These are phyloP conservation scores for Elachura formosa DNA, from an alignment of 2,113 vertebrate species.

Conservation along the genomic window DNA sequence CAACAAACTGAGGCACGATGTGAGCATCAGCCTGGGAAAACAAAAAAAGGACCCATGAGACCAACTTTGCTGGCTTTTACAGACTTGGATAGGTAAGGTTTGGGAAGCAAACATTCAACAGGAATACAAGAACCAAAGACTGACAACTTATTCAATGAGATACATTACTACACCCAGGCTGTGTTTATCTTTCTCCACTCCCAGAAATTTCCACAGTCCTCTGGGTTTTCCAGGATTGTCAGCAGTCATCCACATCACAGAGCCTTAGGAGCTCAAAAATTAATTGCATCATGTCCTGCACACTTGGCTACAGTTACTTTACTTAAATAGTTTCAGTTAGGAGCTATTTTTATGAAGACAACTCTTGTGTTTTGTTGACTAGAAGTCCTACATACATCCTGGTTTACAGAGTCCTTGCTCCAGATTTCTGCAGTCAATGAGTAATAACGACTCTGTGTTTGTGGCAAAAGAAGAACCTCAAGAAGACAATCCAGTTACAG, in stretches of 20 bases:
- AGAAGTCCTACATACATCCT: background rate
- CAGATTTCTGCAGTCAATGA: background rate
- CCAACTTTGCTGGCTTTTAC: no score
- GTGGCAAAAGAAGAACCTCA: background rate
- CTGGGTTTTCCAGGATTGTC: background rate
- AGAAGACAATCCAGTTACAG: background rate
- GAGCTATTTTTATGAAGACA: background rate
- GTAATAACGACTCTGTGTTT: background rate
- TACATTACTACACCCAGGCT: no score
- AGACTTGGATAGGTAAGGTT: no score
- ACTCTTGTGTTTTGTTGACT: background rate
- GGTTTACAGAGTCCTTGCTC: background rate
- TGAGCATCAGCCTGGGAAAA: no score
- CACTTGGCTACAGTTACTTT: background rate
- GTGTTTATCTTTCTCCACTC: background rate
- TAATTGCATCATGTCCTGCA: background rate
- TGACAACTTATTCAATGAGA: no score
- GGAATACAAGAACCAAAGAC: no score
- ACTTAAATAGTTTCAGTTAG: background rate
- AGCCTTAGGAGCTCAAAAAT: background rate
- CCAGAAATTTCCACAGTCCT: background rate
- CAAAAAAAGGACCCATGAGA: no score
- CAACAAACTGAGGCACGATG: no score
- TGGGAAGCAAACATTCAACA: no score
- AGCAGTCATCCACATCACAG: background rate